A percentile compares a stretch with the other conserved stretches of the same genome.
Evolutionary conservation across 2,888 invertebrate genomes (phyloP).

Genomic region (Acrobasis suavella): DNA sequence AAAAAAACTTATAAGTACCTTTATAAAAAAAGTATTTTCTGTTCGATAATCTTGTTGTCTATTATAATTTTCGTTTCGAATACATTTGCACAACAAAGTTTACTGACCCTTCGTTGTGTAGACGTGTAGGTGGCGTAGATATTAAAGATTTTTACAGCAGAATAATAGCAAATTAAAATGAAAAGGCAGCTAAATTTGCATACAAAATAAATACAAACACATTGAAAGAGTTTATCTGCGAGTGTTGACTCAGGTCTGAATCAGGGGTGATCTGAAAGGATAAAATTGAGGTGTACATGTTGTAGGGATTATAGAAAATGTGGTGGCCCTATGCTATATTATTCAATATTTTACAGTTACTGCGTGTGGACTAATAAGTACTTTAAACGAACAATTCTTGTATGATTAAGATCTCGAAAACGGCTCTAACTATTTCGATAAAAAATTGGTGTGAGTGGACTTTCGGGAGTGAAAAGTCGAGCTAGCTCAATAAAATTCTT

Average conservation of each 20-base stretch:
- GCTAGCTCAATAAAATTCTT: too few relatives aligned
- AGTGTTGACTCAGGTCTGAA: neutral
- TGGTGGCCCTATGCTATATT: too few relatives aligned
- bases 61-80: neutral
- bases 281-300: neutral
- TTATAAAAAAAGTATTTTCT: too few relatives aligned
- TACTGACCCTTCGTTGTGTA: neutral
- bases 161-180: neutral
- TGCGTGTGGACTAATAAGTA: too few relatives aligned
- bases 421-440: too few relatives aligned
- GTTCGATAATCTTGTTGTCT: too few relatives aligned
- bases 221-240: neutral
- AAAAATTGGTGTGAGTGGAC: too few relatives aligned
- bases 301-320: neutral
- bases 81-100: neutral
- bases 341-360: too few relatives aligned
- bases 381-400: too few relatives aligned
- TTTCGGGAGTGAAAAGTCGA: too few relatives aligned
- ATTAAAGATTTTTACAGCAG: neutral
- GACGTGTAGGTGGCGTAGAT: neutral
- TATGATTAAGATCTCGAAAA: too few relatives aligned
- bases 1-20: too few relatives aligned
- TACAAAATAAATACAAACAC: neutral
- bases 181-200: neutral
- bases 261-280: neutral